Base-by-base conservation (phyloP, 2,888 invertebrate species). In the Dione vanillae region DNA sequence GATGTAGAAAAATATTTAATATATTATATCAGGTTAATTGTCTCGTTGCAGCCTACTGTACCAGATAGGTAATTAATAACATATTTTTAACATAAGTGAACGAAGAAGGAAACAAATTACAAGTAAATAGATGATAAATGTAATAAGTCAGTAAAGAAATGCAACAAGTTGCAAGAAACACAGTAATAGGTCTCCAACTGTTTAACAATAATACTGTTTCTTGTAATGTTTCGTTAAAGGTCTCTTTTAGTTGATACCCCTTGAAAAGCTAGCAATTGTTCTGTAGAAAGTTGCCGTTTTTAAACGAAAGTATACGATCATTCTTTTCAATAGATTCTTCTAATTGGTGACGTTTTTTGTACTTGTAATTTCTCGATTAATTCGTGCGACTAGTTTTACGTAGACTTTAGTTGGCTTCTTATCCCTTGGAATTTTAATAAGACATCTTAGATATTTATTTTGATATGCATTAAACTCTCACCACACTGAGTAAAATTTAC, bases 181-280 rank as follows among this genome's bases (percentile, higher is more conserved):
- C 54, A 59, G 41, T 20, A 59, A 19, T 41, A 59, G 43, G 41
- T 20, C 19, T 8, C 40, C 14, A 59, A 59, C 59, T 59, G 41
- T 59, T 59, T 59, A 40, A 59, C 41, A 59, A 59, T 59, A 12
- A 12, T 12, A 40, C 19, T 59, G 19, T 59, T 59, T 37, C 59
- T 59, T 20, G 59, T 43, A 43, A 40, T 20, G 19, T 59, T 59
- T 12, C 41, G 20, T 41, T 20, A 1, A 14, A 59, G 19, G 41
- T 59, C 19, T 41, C 41, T 11, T 59, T 59, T 59, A 41, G 41
- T 58, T 54, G 35, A 37, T 54, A 12, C 43, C 59, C 19, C 41
- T 41, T 58, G 19, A 20, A 59, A 59, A 41, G 59, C 20, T 59
- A 43, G 19, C 59, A 59, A 59, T 59, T 41, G 59, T 59, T 58